Conservation (phyloP, 2,113 vertebrate genomes). For the Hemibagrus wyckioides region DNA sequence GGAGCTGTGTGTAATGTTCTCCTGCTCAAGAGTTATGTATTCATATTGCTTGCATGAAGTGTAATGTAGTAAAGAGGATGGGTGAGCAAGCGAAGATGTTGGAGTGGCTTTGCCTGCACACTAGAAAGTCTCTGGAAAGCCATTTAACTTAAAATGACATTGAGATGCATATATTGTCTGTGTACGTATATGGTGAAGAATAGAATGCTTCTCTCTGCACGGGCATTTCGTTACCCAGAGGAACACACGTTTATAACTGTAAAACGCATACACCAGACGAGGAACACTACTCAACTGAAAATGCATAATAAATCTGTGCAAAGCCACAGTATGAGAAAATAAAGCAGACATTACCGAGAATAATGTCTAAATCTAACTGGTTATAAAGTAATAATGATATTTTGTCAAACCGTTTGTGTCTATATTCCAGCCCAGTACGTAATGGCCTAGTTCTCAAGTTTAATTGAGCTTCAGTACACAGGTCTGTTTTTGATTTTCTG, state of each 20-base stretch:
- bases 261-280: neutral
- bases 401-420: neutral
- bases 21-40: conserved; percentile 15
- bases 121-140: neutral
- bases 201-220: neutral
- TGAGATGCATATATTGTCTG: conserved; percentile 6
- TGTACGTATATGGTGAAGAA: neutral
- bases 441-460: neutral
- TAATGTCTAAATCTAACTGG: neutral
- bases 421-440: neutral
- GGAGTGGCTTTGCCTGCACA: neutral
- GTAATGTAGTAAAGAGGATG: neutral
- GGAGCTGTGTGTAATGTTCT: conserved; percentile 24
- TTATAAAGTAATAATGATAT: conserved; percentile 9
- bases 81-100: neutral
- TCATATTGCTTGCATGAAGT: conserved; percentile 14
- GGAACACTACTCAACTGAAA: neutral
- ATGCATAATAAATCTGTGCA: neutral
- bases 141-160: neutral
- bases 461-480: conserved; percentile 15
- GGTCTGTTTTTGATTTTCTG: conserved; percentile 27
- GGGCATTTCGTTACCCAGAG: neutral
- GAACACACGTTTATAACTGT: neutral
- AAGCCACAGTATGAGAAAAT: neutral
- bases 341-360: conserved; percentile 2